These are phyloP conservation scores for Bombyx mori DNA, from an alignment of 1,140 invertebrate genomes.

Conservation along the genomic window ASM3026992v2 NC_085112.1:8152501-8153000, in stretches of 20 bases:
- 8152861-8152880: neutral
- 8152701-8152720: slow-evolving; percentile 18
- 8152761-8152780: slow-evolving; percentile 17
- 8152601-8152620: too few relatives aligned
- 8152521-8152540: slow-evolving; percentile 1
- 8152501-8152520: slow-evolving; percentile 25
- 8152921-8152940: neutral
- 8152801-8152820: slow-evolving; percentile 19
- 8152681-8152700: neutral
- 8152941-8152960: slow-evolving; percentile 1
- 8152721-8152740: slow-evolving; percentile 14
- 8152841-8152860: neutral
- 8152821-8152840: slow-evolving; percentile 1
- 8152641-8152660: too few relatives aligned
- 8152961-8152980: neutral
- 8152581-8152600: too few relatives aligned
- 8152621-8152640: too few relatives aligned
- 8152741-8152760: slow-evolving; percentile 28
- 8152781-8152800: slow-evolving; percentile 9
- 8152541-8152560: too few relatives aligned
- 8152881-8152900: too few relatives aligned
- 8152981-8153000: neutral
- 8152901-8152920: neutral
- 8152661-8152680: too few relatives aligned
- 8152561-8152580: too few relatives aligned